Percentiles rank a stretch among this genome's conserved stretches.
phyloP scores from a whole-genome alignment of 2,113 vertebrate genomes.

The Xenopus borealis region DNA sequence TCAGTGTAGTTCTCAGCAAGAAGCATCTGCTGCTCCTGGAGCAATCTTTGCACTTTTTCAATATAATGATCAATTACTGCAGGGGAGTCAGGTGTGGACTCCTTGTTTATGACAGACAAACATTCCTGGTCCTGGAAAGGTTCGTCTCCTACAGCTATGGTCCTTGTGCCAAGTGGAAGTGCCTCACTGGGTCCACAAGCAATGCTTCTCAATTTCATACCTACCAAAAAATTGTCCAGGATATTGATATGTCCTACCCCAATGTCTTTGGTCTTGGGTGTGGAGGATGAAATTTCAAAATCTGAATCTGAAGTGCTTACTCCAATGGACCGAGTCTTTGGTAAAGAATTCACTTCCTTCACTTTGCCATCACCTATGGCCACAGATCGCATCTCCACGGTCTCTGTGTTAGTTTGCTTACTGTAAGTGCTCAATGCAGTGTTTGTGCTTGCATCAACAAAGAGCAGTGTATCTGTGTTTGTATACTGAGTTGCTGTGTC shows the following conservation, averaged over 20 bases:
- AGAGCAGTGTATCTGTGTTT: conserved; percentile 59
- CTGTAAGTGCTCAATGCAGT: conserved; percentile 65
- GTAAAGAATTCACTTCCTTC: conserved; percentile 66
- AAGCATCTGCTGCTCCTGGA: conserved; percentile 90
- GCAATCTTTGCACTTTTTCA: conserved; percentile 85
- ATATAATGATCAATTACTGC: conserved; percentile 88
- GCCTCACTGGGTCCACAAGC: conserved; percentile 81
- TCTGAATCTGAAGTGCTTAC: conserved; percentile 73
- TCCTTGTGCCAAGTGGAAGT: conserved; percentile 63
- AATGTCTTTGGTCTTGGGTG: conserved; percentile 84
- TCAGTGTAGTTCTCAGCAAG: conserved; percentile 93
- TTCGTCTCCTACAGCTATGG: conserved; percentile 82
- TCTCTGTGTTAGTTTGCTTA: conserved; percentile 77
- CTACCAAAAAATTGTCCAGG: conserved; percentile 87
- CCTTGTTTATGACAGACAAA: not conserved
- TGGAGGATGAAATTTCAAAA: conserved; percentile 49
- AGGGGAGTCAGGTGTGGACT: conserved; percentile 52
- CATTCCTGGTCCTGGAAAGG: conserved; percentile 55
- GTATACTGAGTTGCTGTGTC: conserved; percentile 67
- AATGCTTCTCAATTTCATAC: conserved; percentile 87
- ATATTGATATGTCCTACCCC: conserved; percentile 79
- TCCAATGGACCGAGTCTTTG: conserved; percentile 78
- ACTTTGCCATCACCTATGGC: conserved; percentile 87
- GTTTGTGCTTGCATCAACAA: conserved; percentile 72
- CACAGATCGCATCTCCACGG: conserved; percentile 69